phyloP scores from a whole-genome alignment of 2,888 invertebrate species.

The Balanococcus diminutus region DNA sequence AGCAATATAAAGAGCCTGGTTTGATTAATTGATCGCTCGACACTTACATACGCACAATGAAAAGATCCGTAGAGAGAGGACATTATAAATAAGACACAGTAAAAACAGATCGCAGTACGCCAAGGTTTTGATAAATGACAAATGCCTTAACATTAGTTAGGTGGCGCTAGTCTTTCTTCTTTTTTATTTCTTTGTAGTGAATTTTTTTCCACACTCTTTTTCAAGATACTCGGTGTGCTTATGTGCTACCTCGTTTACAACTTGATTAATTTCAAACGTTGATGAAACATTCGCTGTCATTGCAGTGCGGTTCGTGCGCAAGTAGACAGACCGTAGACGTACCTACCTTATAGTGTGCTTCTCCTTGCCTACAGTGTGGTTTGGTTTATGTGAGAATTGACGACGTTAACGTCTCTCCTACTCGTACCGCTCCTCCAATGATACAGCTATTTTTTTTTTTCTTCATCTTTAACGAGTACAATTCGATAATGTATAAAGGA shows the following conservation, averaged over 20 bases:
- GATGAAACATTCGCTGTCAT: slow-evolving; percentile 32
- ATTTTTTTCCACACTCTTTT: slow-evolving; percentile 4
- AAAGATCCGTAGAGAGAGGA: slow-evolving; percentile 27
- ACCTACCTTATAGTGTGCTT: too few species aligned
- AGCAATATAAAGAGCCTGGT: neutral
- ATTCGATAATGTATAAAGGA: neutral
- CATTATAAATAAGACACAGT: slow-evolving; percentile 32
- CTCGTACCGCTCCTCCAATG: neutral
- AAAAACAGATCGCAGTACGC: slow-evolving; percentile 23
- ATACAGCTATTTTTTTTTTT: neutral
- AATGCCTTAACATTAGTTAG: slow-evolving; percentile 38
- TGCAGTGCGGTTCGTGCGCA: neutral
- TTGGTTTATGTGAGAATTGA: neutral
- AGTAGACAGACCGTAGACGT: too few species aligned
- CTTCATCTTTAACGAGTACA: too few species aligned
- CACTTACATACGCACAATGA: slow-evolving; percentile 31
- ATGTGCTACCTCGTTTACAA: slow-evolving; percentile 33
- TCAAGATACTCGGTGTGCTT: neutral
- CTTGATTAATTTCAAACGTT: slow-evolving; percentile 29
- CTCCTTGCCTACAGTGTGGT: neutral
- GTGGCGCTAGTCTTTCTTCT: slow-evolving; percentile 43
- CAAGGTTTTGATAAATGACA: slow-evolving; percentile 32
- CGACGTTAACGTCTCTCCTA: neutral
- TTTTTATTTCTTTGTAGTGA: slow-evolving; percentile 43
- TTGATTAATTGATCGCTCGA: slow-evolving; percentile 42